These are phyloP conservation scores for Pseudomyrmex concolor DNA, from an alignment of 1,140 invertebrate species.

Conservation along the genomic window DNA sequence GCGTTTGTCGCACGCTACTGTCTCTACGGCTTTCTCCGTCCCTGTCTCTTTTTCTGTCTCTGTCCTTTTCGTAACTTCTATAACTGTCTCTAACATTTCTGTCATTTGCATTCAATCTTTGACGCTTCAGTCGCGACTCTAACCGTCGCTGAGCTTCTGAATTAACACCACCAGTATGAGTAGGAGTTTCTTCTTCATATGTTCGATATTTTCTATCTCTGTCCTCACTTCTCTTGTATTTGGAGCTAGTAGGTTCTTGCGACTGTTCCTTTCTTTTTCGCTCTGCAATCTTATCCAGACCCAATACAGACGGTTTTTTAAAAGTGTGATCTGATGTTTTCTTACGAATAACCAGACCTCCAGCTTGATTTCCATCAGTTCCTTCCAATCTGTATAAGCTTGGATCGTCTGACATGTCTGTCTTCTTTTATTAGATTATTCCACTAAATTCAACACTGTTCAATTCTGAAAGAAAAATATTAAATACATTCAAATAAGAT, in stretches of 20 bases:
- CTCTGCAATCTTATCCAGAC: slow-evolving; percentile 94
- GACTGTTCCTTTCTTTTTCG: slow-evolving; percentile 88
- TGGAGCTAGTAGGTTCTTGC: slow-evolving; percentile 69
- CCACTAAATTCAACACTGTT: not conserved
- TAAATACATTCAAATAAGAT: not conserved
- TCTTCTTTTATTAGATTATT: slow-evolving; percentile 42
- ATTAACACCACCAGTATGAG: slow-evolving; percentile 95
- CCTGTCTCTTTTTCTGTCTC: slow-evolving; percentile 73
- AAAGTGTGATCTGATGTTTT: slow-evolving; percentile 88
- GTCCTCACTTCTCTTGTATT: slow-evolving; percentile 75
- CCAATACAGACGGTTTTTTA: slow-evolving; percentile 94
- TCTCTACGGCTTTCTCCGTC: slow-evolving; percentile 78
- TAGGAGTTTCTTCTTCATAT: slow-evolving; percentile 94
- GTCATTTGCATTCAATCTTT: slow-evolving; percentile 84
- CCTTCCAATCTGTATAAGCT: slow-evolving; percentile 94
- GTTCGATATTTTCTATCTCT: slow-evolving; percentile 90
- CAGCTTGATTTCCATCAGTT: slow-evolving; percentile 88
- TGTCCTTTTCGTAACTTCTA: slow-evolving; percentile 75
- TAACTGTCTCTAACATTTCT: slow-evolving; percentile 65
- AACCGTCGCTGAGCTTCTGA: slow-evolving; percentile 91
- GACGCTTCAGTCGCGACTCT: slow-evolving; percentile 87
- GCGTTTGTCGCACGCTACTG: slow-evolving; percentile 84
- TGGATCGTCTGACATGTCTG: slow-evolving; percentile 74
- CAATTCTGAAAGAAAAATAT: slow-evolving; percentile 21
- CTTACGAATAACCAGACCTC: slow-evolving; percentile 94